Evolutionary conservation across 2,888 invertebrate genomes (phyloP).

Genomic region (Syrphus vitripennis): DNA sequence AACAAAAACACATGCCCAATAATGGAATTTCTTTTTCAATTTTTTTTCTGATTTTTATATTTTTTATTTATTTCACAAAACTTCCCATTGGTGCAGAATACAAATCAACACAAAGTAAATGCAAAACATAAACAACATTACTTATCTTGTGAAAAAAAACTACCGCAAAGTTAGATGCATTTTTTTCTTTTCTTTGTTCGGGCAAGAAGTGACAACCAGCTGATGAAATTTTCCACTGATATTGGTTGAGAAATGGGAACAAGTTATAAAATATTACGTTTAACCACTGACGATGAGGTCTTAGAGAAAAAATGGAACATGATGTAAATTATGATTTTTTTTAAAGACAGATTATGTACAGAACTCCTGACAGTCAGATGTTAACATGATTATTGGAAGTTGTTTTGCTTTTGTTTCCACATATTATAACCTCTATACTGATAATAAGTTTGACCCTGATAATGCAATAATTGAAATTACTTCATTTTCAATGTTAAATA

Average conservation of each 20-base stretch:
- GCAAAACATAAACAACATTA: not conserved
- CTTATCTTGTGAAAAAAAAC: not conserved
- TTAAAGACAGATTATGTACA: not conserved
- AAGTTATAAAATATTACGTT: not conserved
- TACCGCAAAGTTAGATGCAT: not conserved
- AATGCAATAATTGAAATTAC: not conserved
- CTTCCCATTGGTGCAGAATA: not conserved
- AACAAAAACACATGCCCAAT: not conserved
- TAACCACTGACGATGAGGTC: not conserved
- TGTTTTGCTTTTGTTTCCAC: not conserved
- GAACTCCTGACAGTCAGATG: not conserved
- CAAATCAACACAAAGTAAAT: not conserved
- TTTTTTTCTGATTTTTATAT: not conserved
- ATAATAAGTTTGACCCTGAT: constrained; percentile 2
- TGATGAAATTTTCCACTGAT: constrained; percentile 45
- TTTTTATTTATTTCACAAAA: not conserved
- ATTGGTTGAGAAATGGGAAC: constrained; percentile 11
- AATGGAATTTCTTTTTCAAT: too few species aligned
- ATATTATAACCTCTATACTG: not conserved
- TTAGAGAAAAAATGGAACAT: not conserved
- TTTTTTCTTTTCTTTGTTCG: not conserved
- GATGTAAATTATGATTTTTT: not conserved
- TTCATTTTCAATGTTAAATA: not conserved
- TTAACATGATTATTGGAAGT: not conserved
- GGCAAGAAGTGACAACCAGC: not conserved